Conservation (phyloP, 2,113 vertebrate genomes). For the Urocynchramus pylzowi region DNA sequence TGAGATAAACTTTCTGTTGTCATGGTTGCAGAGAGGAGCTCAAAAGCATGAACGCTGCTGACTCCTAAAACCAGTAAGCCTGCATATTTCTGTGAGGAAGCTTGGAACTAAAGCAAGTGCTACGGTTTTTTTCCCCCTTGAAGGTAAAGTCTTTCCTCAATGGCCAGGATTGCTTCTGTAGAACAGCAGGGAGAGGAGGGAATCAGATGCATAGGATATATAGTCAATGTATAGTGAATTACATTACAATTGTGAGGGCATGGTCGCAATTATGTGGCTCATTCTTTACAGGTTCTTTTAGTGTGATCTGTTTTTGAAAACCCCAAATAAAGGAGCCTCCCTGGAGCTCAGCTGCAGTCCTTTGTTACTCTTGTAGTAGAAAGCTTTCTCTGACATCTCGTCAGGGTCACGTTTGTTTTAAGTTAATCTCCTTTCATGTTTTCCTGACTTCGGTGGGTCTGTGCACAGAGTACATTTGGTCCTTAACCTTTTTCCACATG, state of each 20-base stretch:
- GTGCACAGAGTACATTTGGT: not conserved
- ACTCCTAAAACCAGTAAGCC: conserved; percentile 18
- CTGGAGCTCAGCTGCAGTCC: not conserved
- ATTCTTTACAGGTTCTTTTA: not conserved
- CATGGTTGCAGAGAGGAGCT: not conserved
- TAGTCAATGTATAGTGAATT: not conserved
- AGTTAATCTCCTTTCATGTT: not conserved
- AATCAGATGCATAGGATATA: not conserved
- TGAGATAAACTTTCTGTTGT: conserved; percentile 32
- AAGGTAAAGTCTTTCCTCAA: not conserved
- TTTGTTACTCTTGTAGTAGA: not conserved
- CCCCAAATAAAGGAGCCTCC: not conserved
- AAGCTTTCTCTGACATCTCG: not conserved
- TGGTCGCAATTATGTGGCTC: not conserved
- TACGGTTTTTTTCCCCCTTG: not conserved
- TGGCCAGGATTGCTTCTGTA: not conserved
- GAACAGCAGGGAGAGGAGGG: not conserved
- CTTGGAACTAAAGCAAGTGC: not conserved
- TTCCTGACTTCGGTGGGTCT: not conserved
- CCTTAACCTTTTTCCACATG: not conserved
- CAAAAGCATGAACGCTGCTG: not conserved
- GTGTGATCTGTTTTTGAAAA: not conserved
- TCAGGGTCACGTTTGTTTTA: not conserved
- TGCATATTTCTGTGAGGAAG: conserved; percentile 16
- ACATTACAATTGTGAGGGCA: not conserved